A percentile compares a stretch with the other conserved stretches of the same genome.
phyloP scores from a whole-genome alignment of 2,797 vertebrate genomes.

The Anas bahamensis region DNA sequence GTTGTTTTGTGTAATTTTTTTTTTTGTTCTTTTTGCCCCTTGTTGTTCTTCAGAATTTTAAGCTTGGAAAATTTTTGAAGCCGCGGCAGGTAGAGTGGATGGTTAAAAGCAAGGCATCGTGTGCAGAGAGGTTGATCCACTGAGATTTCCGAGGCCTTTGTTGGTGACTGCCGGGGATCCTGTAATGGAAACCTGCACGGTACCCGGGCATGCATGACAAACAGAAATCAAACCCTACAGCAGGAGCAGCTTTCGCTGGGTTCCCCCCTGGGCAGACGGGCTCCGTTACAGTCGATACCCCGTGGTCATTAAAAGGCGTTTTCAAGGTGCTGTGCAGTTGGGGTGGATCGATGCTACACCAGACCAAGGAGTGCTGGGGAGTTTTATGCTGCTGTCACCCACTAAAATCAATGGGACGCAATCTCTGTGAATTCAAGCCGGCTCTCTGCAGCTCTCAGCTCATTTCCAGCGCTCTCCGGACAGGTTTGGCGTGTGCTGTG shows the following conservation, averaged over 20 bases:
- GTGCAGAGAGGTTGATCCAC: fast-evolving
- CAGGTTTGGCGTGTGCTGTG: slow-evolving; percentile 65
- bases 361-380: slow-evolving; percentile 60
- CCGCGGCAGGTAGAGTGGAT: not conserved
- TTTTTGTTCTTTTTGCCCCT: not conserved
- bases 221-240: not conserved
- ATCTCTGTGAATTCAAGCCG: slow-evolving; percentile 78
- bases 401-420: slow-evolving; percentile 76
- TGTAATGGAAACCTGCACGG: not conserved
- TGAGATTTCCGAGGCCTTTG: not conserved
- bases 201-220: not conserved
- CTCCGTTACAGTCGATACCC: not conserved
- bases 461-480: slow-evolving; percentile 32
- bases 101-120: not conserved
- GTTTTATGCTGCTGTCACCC: slow-evolving; percentile 74
- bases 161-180: not conserved
- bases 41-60: not conserved
- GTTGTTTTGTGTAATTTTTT: not conserved
- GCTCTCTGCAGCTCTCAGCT: slow-evolving; percentile 45
- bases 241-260: not conserved
- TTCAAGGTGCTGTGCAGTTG: not conserved
- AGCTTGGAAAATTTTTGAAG: not conserved
- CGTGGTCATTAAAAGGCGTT: not conserved
- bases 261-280: not conserved
- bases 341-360: slow-evolving; percentile 29